Conservation (phyloP, 1,140 invertebrate species). For the Delia radicum region DNA sequence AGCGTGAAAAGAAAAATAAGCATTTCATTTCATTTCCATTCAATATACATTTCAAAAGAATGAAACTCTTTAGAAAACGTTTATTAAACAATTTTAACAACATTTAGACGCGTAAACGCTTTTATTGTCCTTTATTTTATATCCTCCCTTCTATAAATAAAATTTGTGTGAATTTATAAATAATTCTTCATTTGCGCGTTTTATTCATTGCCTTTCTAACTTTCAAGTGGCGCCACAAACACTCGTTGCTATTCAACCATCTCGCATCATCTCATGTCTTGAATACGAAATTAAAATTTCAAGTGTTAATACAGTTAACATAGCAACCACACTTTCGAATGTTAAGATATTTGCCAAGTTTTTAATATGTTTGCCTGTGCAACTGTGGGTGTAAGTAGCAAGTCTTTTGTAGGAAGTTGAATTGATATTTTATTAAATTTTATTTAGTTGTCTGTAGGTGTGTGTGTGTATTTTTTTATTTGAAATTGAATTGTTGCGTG, state of each 20-base stretch:
- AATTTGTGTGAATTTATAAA: not conserved
- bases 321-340: not conserved
- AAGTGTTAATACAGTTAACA: slow-evolving; percentile 20
- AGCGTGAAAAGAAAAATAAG: slow-evolving; percentile 6
- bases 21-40: not conserved
- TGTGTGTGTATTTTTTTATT: slow-evolving; percentile 3
- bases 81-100: slow-evolving; percentile 22
- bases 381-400: too few species aligned
- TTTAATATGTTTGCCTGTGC: not conserved
- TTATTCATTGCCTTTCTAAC: slow-evolving; percentile 18
- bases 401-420: not conserved
- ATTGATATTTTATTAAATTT: slow-evolving; percentile 12
- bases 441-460: slow-evolving; percentile 1
- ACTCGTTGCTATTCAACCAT: too few species aligned
- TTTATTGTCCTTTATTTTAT: not conserved
- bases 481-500: not conserved
- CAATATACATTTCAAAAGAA: not conserved
- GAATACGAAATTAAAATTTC: slow-evolving; percentile 23
- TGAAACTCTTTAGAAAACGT: slow-evolving; percentile 18
- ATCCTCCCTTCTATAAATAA: not conserved
- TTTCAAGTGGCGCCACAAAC: slow-evolving; percentile 22
- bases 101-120: slow-evolving; percentile 11
- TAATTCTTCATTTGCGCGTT: not conserved
- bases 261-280: slow-evolving; percentile 6
- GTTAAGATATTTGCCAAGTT: not conserved